Conservation (phyloP, 2,113 vertebrate species). For the Phrynosoma blainvillii region DNA sequence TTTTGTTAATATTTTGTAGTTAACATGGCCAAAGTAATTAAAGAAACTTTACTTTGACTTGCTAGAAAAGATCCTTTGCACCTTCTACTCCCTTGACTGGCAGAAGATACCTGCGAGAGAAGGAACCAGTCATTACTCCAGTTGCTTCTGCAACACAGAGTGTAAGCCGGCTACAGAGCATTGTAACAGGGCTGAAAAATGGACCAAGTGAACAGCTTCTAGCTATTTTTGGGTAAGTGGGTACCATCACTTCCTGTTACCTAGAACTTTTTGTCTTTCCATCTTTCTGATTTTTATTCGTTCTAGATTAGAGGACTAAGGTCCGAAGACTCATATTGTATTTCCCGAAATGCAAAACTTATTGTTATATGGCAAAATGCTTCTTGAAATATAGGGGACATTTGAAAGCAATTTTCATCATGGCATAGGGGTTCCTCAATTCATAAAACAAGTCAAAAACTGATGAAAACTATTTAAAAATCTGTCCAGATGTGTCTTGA, state of each 20-base stretch:
- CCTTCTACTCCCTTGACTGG: constrained; percentile 97
- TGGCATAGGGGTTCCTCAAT: neutral
- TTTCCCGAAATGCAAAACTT: neutral
- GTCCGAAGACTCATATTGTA: neutral
- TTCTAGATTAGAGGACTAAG: neutral
- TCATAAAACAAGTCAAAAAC: neutral
- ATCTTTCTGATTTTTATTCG: neutral
- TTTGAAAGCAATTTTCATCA: neutral
- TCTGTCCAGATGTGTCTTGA: neutral
- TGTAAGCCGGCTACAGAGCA: constrained; percentile 90
- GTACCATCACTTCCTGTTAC: neutral
- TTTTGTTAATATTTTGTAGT: neutral
- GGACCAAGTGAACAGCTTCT: constrained; percentile 87
- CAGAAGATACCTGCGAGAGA: constrained; percentile 91
- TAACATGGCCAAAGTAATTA: neutral
- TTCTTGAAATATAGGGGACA: neutral
- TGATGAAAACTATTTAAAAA: neutral
- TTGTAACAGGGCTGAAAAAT: constrained; percentile 88
- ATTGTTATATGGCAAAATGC: neutral
- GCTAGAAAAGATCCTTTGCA: constrained; percentile 85
- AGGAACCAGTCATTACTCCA: constrained; percentile 89
- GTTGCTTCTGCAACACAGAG: constrained; percentile 96
- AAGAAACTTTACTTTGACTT: constrained; percentile 33
- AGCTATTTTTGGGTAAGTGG: constrained; percentile 86
- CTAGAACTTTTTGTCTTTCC: neutral